Base-by-base conservation (phyloP, 2,797 vertebrate genomes). In the Craterocephalus amniculus region DNA sequence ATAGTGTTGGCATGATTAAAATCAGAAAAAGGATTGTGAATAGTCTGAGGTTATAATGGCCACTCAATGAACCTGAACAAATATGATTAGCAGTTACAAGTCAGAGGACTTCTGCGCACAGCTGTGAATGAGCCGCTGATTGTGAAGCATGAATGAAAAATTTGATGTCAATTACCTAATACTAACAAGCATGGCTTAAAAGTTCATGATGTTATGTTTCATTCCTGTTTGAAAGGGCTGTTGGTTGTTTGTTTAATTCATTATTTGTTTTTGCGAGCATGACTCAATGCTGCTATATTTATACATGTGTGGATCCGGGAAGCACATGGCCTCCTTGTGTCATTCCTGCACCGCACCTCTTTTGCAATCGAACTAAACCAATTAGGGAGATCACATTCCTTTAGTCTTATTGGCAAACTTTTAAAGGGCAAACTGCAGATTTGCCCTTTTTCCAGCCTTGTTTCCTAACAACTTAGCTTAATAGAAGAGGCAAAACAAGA, bases 351-450 rank as follows among this genome's bases (percentile, higher is more conserved):
- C 31, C 59, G 16, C 20, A 26, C 0, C 45, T 49, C 63, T 16
- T 52, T 45, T 56, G 59, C 58, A 24, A 72, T 35, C 22, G 24
- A 9, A n/a, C 20, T 16, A 26, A 2, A 0, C 55, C 58, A 80
- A 52, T 78, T 67, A 79, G 31, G 56, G 14, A 26, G 65, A 29
- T 69, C 38, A 64, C 16, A 70, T 24, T 57, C 32, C 31, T 66
- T 24, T 54, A 26, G 9, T 58, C 6, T 27, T 55, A 45, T 63
- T 55, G 29, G 22, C 2, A 1, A 65, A 70, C 34, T 76, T 48
- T 78, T 10, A 81, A 83, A 78, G 27, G 58, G 40, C 60, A 74
- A 79, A 67, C 31, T 60, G 38, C 16, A 16, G 36, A 20, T 63
- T 65, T 74, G 40, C 8, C 48, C 2, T 69, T 68, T 61, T 58